Percentiles rank a stretch among this genome's conserved stretches.
phyloP scores from a whole-genome alignment of 2,113 vertebrate genomes.

The Ammodytes marinus region DNA sequence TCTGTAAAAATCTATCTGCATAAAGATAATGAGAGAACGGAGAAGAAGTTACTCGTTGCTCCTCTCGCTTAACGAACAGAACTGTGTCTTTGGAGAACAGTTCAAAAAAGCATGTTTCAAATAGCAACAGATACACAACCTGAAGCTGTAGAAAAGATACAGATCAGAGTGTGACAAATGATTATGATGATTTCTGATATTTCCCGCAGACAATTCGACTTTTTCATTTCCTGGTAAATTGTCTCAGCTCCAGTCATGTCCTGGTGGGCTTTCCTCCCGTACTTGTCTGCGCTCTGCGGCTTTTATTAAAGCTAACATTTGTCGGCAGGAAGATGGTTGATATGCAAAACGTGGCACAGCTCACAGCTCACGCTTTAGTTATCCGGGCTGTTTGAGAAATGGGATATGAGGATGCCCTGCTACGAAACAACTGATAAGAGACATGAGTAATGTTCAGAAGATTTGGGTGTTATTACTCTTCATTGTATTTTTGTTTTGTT shows the following conservation, averaged over 20 bases:
- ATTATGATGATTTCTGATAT: slow-evolving; percentile 83
- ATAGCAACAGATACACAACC: slow-evolving; percentile 47
- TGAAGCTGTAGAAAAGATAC: slow-evolving; percentile 66
- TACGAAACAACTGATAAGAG: slow-evolving; percentile 92
- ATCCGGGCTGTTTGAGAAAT: slow-evolving; percentile 83
- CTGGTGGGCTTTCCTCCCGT: slow-evolving; percentile 63
- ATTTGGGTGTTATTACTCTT: slow-evolving; percentile 81
- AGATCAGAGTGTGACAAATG: slow-evolving; percentile 82
- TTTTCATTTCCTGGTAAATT: slow-evolving; percentile 90
- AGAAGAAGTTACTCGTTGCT: not conserved
- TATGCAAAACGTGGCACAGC: slow-evolving; percentile 89
- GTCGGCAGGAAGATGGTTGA: slow-evolving; percentile 90
- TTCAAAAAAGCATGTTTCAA: slow-evolving; percentile 18
- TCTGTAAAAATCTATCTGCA: not conserved
- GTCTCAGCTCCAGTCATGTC: slow-evolving; percentile 74
- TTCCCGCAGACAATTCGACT: slow-evolving; percentile 81
- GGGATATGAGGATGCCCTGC: slow-evolving; percentile 87
- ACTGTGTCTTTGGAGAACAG: slow-evolving; percentile 14
- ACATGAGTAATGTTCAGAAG: slow-evolving; percentile 82
- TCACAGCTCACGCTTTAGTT: slow-evolving; percentile 87
- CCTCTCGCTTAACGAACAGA: slow-evolving; percentile 18
- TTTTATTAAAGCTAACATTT: slow-evolving; percentile 91
- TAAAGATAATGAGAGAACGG: not conserved
- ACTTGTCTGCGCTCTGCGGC: slow-evolving; percentile 64
- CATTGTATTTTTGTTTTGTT: slow-evolving; percentile 71